Percentiles rank a stretch among this genome's conserved stretches.
phyloP scores from a whole-genome alignment of 2,888 invertebrate species.

The Ceratothoa steindachneri region DNA sequence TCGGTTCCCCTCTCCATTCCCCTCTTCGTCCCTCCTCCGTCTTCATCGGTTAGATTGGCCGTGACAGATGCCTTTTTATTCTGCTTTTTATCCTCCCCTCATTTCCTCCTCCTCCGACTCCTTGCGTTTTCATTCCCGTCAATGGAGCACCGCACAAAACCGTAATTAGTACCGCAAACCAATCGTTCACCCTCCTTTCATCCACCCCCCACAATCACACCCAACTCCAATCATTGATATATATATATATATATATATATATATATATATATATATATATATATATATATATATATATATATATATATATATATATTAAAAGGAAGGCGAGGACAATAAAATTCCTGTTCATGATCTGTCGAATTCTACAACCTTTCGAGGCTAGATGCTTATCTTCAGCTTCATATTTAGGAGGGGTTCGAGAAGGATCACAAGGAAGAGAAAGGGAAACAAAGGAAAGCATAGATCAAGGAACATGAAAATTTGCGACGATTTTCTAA shows the following conservation, averaged over 20 bases:
- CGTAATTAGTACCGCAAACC: conserved; percentile 11
- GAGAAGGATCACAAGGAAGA: not conserved
- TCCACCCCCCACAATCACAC: not conserved
- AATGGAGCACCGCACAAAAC: not conserved
- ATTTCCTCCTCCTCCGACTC: not conserved
- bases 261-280: conserved; percentile 15
- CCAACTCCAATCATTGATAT: not conserved
- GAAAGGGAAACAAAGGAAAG: not conserved
- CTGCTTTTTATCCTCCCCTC: not conserved
- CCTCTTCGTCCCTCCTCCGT: not conserved
- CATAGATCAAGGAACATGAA: too few relatives aligned
- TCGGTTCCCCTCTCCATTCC: not conserved
- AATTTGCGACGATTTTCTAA: not conserved
- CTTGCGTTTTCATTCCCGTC: not conserved
- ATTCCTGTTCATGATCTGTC: too few relatives aligned
- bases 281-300: conserved; percentile 1
- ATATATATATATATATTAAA: not conserved
- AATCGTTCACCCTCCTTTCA: not conserved
- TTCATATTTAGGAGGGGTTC: not conserved
- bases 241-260: conserved; percentile 15
- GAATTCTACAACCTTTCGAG: too few relatives aligned
- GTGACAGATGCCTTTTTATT: conserved; percentile 15
- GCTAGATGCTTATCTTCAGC: not conserved
- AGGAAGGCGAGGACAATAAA: too few relatives aligned
- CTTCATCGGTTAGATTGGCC: conserved; percentile 15